phyloP scores from a whole-genome alignment of 2,888 invertebrate genomes.

The Griposia aprilina region DNA sequence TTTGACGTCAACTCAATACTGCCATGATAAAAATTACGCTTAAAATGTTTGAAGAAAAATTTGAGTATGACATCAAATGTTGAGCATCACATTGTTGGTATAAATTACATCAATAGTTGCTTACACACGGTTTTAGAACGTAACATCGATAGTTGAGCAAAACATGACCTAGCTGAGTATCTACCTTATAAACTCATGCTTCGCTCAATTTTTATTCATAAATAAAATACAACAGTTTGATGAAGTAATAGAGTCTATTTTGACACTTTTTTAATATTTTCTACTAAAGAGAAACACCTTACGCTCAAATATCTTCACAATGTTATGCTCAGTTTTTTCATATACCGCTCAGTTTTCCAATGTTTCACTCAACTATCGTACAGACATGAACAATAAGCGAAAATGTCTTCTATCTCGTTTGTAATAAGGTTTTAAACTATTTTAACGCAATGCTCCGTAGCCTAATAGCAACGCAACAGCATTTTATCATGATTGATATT shows the following conservation, averaged over 20 bases:
- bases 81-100: constrained; percentile 24
- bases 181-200: constrained; percentile 29
- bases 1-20: constrained; percentile 28
- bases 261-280: constrained; percentile 49
- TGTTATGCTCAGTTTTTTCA: constrained; percentile 27
- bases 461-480: constrained; percentile 51
- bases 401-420: constrained; percentile 61
- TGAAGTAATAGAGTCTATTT: constrained; percentile 48
- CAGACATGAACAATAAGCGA: constrained; percentile 52
- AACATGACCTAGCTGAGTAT: constrained; percentile 15
- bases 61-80: constrained; percentile 23
- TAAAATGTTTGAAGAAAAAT: constrained; percentile 14
- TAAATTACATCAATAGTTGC: constrained; percentile 43
- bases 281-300: constrained; percentile 21
- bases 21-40: constrained; percentile 54
- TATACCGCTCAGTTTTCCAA: constrained; percentile 9
- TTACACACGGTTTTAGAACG: constrained; percentile 12
- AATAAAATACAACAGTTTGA: constrained; percentile 26
- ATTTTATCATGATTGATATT: constrained; percentile 61
- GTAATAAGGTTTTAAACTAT: constrained; percentile 58
- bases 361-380: constrained; percentile 43
- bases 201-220: constrained; percentile 44
- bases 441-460: constrained; percentile 59
- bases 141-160: constrained; percentile 32
- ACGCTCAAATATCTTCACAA: constrained; percentile 48